These are phyloP conservation scores for Enteromius argenteus DNA, from an alignment of 2,797 vertebrate species.

Conservation along the genomic window DNA sequence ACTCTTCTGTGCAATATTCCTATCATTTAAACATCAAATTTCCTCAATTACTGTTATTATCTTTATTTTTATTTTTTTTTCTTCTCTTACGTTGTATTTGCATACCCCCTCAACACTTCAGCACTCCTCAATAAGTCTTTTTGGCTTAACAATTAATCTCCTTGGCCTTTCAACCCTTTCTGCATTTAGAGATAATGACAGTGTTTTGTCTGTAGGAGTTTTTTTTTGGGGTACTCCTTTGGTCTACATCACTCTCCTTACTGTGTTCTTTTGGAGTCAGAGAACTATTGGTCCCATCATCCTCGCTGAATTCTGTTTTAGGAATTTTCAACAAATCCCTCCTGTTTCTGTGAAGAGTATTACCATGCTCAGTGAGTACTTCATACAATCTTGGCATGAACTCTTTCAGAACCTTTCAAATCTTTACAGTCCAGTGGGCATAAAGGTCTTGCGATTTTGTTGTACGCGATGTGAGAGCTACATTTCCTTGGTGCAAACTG, in stretches of 20 bases:
- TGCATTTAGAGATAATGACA: neutral
- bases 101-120: neutral
- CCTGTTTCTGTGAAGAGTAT: neutral
- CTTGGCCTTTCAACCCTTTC: neutral
- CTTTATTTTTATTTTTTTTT: neutral
- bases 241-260: neutral
- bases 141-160: neutral
- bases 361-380: neutral
- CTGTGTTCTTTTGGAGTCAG: too few relatives aligned
- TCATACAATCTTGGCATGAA: neutral
- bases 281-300: neutral
- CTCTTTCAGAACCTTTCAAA: neutral
- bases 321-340: neutral
- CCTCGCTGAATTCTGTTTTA: neutral
- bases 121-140: neutral
- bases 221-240: neutral
- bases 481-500: neutral
- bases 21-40: neutral
- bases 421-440: neutral
- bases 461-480: neutral
- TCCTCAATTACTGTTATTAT: neutral
- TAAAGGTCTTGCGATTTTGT: neutral
- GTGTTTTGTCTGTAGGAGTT: neutral
- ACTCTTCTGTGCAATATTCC: neutral
- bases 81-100: neutral